These are phyloP conservation scores for Cassiopea xamachana DNA, from an alignment of 30 jellyfish, hydroid and myxozoan species.

Conservation along the genomic window DNA sequence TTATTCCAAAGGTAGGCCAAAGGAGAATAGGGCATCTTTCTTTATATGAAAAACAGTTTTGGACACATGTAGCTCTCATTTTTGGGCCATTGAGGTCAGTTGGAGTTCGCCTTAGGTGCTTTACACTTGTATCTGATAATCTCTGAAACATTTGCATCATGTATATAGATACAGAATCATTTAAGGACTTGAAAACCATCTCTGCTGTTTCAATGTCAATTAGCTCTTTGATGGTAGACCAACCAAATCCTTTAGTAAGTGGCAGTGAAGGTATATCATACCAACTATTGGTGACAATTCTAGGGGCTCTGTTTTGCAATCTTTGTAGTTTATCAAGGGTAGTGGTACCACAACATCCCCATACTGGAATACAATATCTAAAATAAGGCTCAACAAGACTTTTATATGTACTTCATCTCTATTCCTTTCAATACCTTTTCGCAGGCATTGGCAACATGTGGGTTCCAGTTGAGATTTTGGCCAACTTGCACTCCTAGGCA, in stretches of 20 bases:
- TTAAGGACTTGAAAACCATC: neutral
- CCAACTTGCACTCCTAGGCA: neutral
- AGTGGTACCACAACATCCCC: neutral
- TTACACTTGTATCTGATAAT: conserved; percentile 54
- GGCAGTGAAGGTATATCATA: neutral
- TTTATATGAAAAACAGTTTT: neutral
- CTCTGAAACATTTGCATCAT: neutral
- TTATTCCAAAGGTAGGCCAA: neutral
- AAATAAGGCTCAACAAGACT: neutral
- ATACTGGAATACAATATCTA: neutral
- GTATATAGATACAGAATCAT: neutral
- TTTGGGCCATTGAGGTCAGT: neutral
- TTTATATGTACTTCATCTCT: neutral
- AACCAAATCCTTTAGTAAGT: neutral
- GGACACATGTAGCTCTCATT: neutral
- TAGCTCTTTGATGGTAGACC: neutral
- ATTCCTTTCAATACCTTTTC: neutral
- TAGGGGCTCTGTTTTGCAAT: conserved; percentile 1
- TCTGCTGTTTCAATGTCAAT: neutral
- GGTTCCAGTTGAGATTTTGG: neutral
- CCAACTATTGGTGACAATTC: neutral
- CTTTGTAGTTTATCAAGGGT: conserved; percentile 1
- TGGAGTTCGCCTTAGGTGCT: conserved; percentile 68
- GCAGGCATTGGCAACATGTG: neutral
- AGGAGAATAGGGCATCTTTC: no score